Evolutionary conservation across 1,140 invertebrate species (phyloP).

Genomic region (Trinorchestia longiramus): DNA sequence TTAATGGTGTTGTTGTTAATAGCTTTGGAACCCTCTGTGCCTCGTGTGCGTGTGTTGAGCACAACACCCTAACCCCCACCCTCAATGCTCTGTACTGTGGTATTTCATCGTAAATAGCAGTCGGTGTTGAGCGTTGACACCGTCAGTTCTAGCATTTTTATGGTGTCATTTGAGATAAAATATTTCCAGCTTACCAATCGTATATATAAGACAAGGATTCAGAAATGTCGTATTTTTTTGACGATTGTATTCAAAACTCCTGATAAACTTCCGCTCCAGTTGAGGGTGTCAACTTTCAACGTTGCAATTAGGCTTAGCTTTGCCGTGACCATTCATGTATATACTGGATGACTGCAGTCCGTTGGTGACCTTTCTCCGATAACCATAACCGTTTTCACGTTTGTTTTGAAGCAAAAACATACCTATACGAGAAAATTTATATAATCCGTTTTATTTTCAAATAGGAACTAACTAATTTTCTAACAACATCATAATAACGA

Average conservation of each 20-base stretch:
- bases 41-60: constrained; percentile 3
- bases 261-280: background rate
- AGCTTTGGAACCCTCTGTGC: constrained; percentile 44
- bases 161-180: background rate
- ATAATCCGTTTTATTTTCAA: background rate
- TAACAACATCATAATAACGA: background rate
- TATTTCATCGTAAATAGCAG: background rate
- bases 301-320: background rate
- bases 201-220: background rate
- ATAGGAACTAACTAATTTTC: background rate
- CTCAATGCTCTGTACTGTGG: background rate
- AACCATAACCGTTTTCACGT: background rate
- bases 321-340: background rate
- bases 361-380: background rate
- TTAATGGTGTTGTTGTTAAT: constrained; percentile 35
- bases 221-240: background rate
- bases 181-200: background rate
- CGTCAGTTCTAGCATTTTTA: background rate
- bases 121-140: background rate
- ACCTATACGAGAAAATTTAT: background rate
- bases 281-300: background rate
- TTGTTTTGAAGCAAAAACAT: background rate
- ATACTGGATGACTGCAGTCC: background rate
- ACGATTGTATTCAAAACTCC: background rate
- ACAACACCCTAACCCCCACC: background rate